Evolutionary conservation across 2,888 invertebrate genomes (phyloP).

Genomic region (Thereva nobilitata): DNA sequence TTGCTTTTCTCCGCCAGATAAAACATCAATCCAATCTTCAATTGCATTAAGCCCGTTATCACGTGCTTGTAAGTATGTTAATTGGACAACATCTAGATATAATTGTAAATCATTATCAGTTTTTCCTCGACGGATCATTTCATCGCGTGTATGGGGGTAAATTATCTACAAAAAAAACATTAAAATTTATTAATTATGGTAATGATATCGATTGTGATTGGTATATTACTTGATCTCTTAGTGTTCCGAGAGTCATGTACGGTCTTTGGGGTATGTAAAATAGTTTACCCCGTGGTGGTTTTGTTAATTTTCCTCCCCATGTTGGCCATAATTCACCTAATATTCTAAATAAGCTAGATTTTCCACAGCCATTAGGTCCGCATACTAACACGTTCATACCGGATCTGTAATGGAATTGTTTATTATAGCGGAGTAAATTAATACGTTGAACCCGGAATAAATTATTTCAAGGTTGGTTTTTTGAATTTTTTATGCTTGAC

Average conservation of each 20-base stretch:
- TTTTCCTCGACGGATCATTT: constrained; percentile 78
- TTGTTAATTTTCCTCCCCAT: constrained; percentile 90
- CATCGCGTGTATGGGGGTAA: constrained; percentile 89
- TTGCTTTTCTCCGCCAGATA: constrained; percentile 98
- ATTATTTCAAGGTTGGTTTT: too few relatives aligned
- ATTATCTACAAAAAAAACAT: constrained; percentile 67
- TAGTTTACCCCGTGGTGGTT: constrained; percentile 92
- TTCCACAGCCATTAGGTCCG: constrained; percentile 98
- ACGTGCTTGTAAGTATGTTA: constrained; percentile 79
- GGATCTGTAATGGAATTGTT: constrained; percentile 61
- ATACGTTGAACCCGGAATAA: too few relatives aligned
- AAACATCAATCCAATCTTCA: constrained; percentile 98
- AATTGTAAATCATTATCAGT: constrained; percentile 77
- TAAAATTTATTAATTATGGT: constrained; percentile 1
- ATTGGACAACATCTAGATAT: constrained; percentile 80
- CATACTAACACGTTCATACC: constrained; percentile 98
- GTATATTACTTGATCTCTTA: constrained; percentile 79
- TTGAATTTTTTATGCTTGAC: too few relatives aligned
- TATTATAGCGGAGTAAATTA: not conserved
- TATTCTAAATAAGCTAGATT: constrained; percentile 94
- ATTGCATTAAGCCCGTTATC: constrained; percentile 90
- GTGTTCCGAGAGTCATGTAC: constrained; percentile 95
- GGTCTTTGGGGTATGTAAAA: constrained; percentile 94
- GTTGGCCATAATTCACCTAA: constrained; percentile 97
- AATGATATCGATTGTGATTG: not conserved